Conservation (phyloP, 1,140 invertebrate species). For the Oncopodura yosiiana region DNA sequence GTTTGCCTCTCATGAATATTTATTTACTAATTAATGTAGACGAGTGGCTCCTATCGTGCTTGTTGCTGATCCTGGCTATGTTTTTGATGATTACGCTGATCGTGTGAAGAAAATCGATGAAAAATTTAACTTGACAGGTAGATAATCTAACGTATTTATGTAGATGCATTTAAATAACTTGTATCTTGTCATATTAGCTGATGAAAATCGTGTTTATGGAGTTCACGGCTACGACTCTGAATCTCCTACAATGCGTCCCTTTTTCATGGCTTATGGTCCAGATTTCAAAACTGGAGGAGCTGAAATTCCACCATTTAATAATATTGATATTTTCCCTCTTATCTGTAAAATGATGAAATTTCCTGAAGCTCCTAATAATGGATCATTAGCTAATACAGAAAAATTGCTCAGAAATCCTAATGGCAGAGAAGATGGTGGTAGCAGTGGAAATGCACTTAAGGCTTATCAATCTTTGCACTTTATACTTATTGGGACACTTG, state of each 20-base stretch:
- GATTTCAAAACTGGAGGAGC: conserved; percentile 43
- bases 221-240: conserved; percentile 57
- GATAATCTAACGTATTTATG: not conserved
- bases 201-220: conserved; percentile 43
- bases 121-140: conserved; percentile 44
- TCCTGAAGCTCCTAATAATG: conserved; percentile 43
- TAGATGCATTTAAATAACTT: not conserved
- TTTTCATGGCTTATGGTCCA: conserved; percentile 59
- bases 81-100: conserved; percentile 46
- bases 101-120: conserved; percentile 41
- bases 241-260: conserved; percentile 51
- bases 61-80: conserved; percentile 49
- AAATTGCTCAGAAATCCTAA: too few relatives aligned
- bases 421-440: too few relatives aligned
- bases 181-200: not conserved
- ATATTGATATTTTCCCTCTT: conserved; percentile 55
- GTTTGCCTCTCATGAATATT: too few relatives aligned
- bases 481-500: too few relatives aligned
- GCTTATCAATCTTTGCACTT: too few relatives aligned
- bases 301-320: conserved; percentile 47
- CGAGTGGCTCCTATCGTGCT: conserved; percentile 50
- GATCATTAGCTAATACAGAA: conserved; percentile 40
- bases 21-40: too few relatives aligned
- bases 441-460: too few relatives aligned
- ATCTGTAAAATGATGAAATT: conserved; percentile 53